These are phyloP conservation scores for Barypeithes pellucidus DNA, from an alignment of 2,888 invertebrate genomes.

Conservation along the genomic window DNA sequence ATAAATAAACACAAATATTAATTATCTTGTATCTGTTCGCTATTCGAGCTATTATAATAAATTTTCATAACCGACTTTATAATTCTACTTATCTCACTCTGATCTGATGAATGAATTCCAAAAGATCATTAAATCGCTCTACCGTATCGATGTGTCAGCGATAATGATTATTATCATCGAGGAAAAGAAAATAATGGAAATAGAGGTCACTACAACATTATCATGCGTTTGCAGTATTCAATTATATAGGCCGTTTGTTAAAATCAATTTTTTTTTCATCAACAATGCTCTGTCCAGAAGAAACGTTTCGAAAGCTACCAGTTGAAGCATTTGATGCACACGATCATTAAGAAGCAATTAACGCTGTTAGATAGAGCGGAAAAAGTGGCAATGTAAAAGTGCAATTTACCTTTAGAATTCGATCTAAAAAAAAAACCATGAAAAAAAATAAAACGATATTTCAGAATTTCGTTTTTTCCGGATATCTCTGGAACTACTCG, in stretches of 20 bases:
- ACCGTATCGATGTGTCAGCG: constrained; percentile 43
- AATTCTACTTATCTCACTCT: neutral
- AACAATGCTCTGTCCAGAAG: too few relatives aligned
- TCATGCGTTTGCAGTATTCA: neutral
- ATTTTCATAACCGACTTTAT: neutral
- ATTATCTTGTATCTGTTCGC: neutral
- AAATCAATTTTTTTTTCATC: too few relatives aligned
- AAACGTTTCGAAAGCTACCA: too few relatives aligned
- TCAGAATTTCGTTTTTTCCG: too few relatives aligned
- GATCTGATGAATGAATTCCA: constrained; percentile 44
- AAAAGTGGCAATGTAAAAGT: too few relatives aligned
- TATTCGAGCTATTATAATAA: neutral
- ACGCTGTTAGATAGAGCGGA: too few relatives aligned
- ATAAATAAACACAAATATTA: constrained; percentile 14
- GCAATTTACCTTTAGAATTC: too few relatives aligned
- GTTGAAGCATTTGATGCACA: too few relatives aligned
- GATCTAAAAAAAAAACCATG: too few relatives aligned
- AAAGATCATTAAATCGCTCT: constrained; percentile 39
- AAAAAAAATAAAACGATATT: too few relatives aligned
- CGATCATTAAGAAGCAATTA: neutral
- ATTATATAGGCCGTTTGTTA: neutral
- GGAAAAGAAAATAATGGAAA: constrained; percentile 41
- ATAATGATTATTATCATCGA: constrained; percentile 40
- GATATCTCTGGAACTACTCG: too few relatives aligned
- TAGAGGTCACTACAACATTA: constrained; percentile 33